phyloP scores from a whole-genome alignment of 2,888 invertebrate genomes.

The Stomorhina lunata region DNA sequence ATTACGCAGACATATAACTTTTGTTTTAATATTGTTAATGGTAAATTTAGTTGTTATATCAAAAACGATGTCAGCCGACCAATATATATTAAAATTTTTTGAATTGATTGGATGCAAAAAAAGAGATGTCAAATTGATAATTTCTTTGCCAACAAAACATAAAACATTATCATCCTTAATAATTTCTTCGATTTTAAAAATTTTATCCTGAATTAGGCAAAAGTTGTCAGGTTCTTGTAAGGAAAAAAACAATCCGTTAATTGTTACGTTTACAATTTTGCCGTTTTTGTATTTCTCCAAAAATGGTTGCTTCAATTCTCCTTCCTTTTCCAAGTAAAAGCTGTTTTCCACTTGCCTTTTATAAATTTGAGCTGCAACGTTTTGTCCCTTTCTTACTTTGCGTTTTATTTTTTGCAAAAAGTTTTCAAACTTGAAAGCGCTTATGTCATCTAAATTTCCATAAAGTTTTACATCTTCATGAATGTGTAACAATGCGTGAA shows the following conservation, averaged over 20 bases:
- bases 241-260: slow-evolving; percentile 33
- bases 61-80: slow-evolving; percentile 47
- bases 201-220: slow-evolving; percentile 36
- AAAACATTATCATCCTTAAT: slow-evolving; percentile 21
- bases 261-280: slow-evolving; percentile 29
- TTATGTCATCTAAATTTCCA: slow-evolving; percentile 58
- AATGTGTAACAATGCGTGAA: slow-evolving; percentile 55
- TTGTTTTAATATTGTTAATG: slow-evolving; percentile 42
- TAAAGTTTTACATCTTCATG: slow-evolving; percentile 55
- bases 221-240: slow-evolving; percentile 39
- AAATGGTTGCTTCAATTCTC: slow-evolving; percentile 12
- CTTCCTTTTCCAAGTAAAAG: slow-evolving; percentile 34
- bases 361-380: slow-evolving; percentile 51
- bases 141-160: slow-evolving; percentile 23
- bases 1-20: slow-evolving; percentile 43
- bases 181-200: slow-evolving; percentile 48
- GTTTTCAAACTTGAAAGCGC: slow-evolving; percentile 52
- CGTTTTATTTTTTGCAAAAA: slow-evolving; percentile 53
- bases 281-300: slow-evolving; percentile 29
- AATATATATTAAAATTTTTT: slow-evolving; percentile 52
- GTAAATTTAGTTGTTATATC: slow-evolving; percentile 43
- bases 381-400: slow-evolving; percentile 34
- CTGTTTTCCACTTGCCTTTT: slow-evolving; percentile 1
- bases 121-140: slow-evolving; percentile 13
- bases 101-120: slow-evolving; percentile 57